Evolutionary conservation across 1,140 invertebrate species (phyloP).

Genomic region (Reticulitermes speratus): DNA sequence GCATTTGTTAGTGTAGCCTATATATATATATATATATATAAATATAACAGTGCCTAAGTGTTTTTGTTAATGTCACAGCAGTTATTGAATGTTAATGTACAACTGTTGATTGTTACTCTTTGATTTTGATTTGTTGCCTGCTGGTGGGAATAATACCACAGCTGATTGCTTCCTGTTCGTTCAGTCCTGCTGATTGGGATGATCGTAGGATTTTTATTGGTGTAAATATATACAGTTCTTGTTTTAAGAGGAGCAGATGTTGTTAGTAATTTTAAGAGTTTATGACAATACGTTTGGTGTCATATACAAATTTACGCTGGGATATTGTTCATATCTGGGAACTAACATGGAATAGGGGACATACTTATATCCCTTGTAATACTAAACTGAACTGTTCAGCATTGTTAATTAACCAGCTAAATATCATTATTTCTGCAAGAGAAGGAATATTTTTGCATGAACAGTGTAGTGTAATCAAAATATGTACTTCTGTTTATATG

Average conservation of each 20-base stretch:
- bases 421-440: no score
- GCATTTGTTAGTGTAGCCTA: not conserved
- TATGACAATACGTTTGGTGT: not conserved
- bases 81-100: not conserved
- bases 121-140: not conserved
- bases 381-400: no score
- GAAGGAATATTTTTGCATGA: no score
- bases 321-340: not conserved
- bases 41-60: not conserved
- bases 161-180: not conserved
- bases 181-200: not conserved
- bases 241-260: not conserved
- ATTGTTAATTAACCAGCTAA: no score
- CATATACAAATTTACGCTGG: not conserved
- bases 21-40: not conserved
- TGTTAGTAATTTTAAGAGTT: slow-evolving; percentile 17
- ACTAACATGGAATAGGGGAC: no score
- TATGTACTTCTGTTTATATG: no score
- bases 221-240: not conserved
- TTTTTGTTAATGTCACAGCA: not conserved
- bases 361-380: no score
- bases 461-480: no score
- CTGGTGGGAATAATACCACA: not conserved
- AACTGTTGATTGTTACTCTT: not conserved
- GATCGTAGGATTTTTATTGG: not conserved